Base-by-base conservation (phyloP, 1,140 invertebrate genomes). In the Pachyrhynchus sulphureomaculatus region DNA sequence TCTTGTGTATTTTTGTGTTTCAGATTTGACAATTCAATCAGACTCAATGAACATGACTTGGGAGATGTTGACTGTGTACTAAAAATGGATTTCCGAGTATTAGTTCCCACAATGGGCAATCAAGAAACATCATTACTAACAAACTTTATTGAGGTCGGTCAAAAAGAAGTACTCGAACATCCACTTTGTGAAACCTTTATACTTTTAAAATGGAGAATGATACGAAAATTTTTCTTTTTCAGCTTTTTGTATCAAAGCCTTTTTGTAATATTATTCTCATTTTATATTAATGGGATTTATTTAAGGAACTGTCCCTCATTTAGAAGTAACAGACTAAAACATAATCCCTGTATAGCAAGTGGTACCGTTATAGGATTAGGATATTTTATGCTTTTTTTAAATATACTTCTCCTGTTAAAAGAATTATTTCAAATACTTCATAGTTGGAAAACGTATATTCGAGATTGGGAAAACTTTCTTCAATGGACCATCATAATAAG, bases 11-110 rank as follows among this genome's bases (percentile, higher is more conserved):
- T n/a, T 13, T 10, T 23, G 21, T 29, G 18, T 10, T 37, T 4
- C 21, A 85, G 88, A 58, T 79, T 93, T n/a, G 89, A 92, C 68
- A 82, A 85, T 36, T 86, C 89, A 0, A 87, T 93, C 12, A 84
- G 85, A 51, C 78, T 91, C 1, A 88, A 88, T 61, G 90, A 92
- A 61, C 88, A 92, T 67, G 90, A 92, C 70, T 79, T 91, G 0
- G 88, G 88, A 0, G 90, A 93, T 57, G 86, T 90, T 0, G 90
- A 93, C 70, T 92, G 90, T 58, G 89, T 92, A 72, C 77, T 92
- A 1, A 87, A 87, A 72, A 68, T 92, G 23, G 89, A 92, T 75
- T 91, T 91, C 69, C 79, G 85, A 24, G 81, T 86, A 0, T 66
- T 90, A 12, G 84, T 89, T 1, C 86, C 87, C 2, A 73, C 71